phyloP scores from a whole-genome alignment of 2,888 invertebrate genomes.

The Tenthredo notha region DNA sequence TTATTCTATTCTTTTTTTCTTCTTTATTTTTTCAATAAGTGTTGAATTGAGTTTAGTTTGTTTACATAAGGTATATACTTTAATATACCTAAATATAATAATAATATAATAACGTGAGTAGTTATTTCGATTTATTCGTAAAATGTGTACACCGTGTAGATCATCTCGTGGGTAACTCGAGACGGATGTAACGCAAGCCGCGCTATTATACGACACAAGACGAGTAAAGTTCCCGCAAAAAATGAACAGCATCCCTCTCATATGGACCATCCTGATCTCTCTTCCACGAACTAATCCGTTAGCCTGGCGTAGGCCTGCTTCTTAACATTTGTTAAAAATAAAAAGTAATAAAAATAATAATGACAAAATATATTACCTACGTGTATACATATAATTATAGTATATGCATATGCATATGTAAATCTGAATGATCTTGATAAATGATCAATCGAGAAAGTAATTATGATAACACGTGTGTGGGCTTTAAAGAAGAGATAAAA shows the following conservation, averaged over 20 bases:
- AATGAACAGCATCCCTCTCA: conserved; percentile 26
- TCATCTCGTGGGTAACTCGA: conserved; percentile 70
- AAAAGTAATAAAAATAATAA: background rate
- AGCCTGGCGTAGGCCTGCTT: background rate
- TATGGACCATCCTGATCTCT: conserved; percentile 1
- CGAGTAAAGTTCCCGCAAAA: conserved; percentile 30
- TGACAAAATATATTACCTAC: background rate
- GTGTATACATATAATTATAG: background rate
- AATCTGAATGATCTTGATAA: background rate
- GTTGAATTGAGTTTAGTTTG: no score
- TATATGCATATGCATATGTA: background rate
- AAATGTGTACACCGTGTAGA: conserved; percentile 36
- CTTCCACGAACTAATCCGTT: conserved; percentile 47
- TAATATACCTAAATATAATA: no score
- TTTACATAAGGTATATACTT: no score
- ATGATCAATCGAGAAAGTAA: background rate
- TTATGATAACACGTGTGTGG: conserved; percentile 3
- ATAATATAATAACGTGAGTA: background rate
- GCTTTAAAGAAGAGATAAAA: background rate
- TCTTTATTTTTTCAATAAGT: background rate
- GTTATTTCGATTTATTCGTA: background rate
- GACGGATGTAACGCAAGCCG: conserved; percentile 77
- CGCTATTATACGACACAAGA: conserved; percentile 74
- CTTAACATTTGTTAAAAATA: background rate
- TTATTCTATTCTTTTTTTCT: background rate